phyloP scores from a whole-genome alignment of 1,140 invertebrate species.

The Colletes latitarsis region DNA sequence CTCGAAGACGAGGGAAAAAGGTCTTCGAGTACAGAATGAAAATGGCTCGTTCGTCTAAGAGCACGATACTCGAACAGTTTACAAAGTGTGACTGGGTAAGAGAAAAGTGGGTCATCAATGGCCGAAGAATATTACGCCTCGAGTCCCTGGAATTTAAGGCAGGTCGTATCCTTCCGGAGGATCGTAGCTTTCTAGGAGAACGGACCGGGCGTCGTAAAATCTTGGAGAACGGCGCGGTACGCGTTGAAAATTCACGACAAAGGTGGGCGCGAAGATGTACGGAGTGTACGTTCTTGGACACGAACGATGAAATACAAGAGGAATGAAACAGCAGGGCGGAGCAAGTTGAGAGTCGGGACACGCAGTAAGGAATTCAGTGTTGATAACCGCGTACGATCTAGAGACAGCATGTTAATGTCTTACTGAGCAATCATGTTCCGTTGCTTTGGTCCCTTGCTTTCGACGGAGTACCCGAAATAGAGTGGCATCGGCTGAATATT shows the following conservation, averaged over 20 bases:
- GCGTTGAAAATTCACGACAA: conserved; percentile 33
- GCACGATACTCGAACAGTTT: conserved; percentile 10
- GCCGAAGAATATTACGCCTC: conserved; percentile 40
- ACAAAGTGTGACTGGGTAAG: neutral
- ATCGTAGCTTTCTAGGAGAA: conserved; percentile 40
- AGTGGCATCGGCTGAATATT: conserved; percentile 67
- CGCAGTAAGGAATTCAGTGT: conserved; percentile 71
- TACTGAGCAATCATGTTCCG: conserved; percentile 62
- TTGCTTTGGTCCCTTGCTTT: conserved; percentile 43
- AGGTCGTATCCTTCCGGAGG: conserved; percentile 26
- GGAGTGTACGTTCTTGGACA: conserved; percentile 4
- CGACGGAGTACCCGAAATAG: conserved; percentile 52
- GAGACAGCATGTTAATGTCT: conserved; percentile 72
- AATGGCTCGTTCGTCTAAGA: neutral
- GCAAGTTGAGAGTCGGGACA: conserved; percentile 70
- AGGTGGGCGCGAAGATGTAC: neutral
- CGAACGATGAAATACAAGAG: conserved; percentile 18
- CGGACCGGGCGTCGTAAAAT: conserved; percentile 54
- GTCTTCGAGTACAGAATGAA: neutral
- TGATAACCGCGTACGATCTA: conserved; percentile 67
- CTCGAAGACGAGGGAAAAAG: neutral
- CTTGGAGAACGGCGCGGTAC: conserved; percentile 28
- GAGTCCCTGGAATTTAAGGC: conserved; percentile 41
- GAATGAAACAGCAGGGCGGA: conserved; percentile 35
- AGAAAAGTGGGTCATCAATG: conserved; percentile 53